phyloP scores from a whole-genome alignment of 2,113 vertebrate species.

The Ceyx melanurus region DNA sequence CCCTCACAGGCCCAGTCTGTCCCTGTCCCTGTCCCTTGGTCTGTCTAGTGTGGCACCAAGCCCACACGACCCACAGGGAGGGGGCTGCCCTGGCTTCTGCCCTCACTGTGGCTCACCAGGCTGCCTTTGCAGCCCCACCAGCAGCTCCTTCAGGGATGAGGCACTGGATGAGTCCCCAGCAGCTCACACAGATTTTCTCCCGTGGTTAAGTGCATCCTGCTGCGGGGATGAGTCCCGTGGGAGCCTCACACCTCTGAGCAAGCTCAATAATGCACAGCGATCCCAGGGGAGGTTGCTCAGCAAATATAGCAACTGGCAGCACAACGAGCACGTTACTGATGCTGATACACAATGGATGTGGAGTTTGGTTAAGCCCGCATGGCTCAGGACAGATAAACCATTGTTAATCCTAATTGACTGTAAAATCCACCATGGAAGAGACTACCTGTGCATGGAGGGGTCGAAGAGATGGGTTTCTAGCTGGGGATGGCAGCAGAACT shows the following conservation, averaged over 20 bases:
- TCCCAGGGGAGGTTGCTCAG: neutral
- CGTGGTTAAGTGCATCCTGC: neutral
- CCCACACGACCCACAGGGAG: accelerated
- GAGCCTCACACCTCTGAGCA: neutral
- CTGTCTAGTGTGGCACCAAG: accelerated
- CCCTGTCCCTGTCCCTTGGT: neutral
- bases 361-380: neutral
- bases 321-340: accelerated
- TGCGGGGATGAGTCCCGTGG: accelerated
- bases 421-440: neutral
- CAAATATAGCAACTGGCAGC: neutral
- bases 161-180: accelerated
- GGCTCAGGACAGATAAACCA: neutral
- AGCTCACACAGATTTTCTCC: neutral
- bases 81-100: too few species aligned
- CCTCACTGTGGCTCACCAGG: neutral
- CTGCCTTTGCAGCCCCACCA: neutral
- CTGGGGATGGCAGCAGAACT: neutral
- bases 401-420: neutral
- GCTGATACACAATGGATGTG: neutral
- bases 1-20: neutral
- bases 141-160: accelerated
- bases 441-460: accelerated
- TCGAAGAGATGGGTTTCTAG: neutral
- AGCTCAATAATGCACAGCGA: accelerated